Base-by-base conservation (phyloP, 1,140 invertebrate species). In the Dolichoris vasculosae region DNA sequence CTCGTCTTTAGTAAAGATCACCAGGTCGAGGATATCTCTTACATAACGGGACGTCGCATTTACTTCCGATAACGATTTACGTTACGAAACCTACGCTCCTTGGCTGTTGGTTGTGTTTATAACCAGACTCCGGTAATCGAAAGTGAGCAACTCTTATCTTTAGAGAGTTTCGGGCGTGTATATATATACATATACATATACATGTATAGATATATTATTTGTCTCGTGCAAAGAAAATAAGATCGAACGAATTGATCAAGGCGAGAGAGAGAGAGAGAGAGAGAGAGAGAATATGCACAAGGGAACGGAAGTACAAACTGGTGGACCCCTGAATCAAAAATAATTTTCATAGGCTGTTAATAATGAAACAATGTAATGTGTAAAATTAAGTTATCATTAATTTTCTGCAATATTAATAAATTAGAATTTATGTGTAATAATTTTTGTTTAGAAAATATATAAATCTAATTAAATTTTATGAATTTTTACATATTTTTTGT, bases 1-100 rank as follows among this genome's bases (percentile, higher is more conserved):
- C 26, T 2, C 15, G 6, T 38, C 69, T 6, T 40, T 23, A n/a
- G 43, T 40, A 43, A n/a, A 73, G 69, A 73, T 6, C 38, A 40
- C 67, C 67, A 40, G 67, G 35, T 20, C 35, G 15, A 40, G 67
- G 1, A 71, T 35, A 71, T 26, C n/a, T 35, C 46, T 30, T 59
- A 63, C 77, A 51, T 63, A 79, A 63, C 40, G 35, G 26, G 55
- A 63, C 23, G 59, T 73, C 23, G 80, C 80, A 26, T 38, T 55
- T 59, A 35, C 77, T 83, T 63, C 82, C 59, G 83, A 84, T 84
- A 84, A 40, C 76, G 83, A 84, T 84, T 84, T 84, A 84, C 63
- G 76, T 84, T 76, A 3, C 83, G 32, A 55, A 46, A 64, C 75
- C 82, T 32, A 59, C 51, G 63, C 51, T 83, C n/a, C 59, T 43